phyloP scores from a whole-genome alignment of 2,797 vertebrate genomes.

The Galagoides demidoff region DNA sequence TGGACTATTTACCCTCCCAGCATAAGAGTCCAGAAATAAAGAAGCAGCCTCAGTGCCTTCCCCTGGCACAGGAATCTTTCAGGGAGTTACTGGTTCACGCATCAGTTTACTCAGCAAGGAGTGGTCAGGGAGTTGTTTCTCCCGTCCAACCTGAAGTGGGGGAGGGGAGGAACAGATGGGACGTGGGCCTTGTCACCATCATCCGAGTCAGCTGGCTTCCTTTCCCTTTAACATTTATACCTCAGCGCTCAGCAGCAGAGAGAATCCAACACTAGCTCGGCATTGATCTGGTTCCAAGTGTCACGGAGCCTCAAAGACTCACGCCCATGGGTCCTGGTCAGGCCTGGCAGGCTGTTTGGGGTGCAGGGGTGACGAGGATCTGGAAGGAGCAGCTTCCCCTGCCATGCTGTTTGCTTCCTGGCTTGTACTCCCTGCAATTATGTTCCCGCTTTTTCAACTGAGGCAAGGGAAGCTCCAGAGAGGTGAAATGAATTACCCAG shows the following conservation, averaged over 20 bases:
- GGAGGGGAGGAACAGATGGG: constrained; percentile 35
- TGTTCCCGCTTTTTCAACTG: not conserved
- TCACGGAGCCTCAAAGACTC: too few species aligned
- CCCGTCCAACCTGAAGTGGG: not conserved
- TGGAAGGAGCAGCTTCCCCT: not conserved
- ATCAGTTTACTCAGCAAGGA: not conserved
- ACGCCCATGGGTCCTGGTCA: not conserved
- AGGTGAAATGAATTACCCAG: not conserved
- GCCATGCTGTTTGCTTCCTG: not conserved
- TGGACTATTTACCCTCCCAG: not conserved
- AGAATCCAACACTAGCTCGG: not conserved
- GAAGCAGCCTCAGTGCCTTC: not conserved
- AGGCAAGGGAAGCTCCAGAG: not conserved
- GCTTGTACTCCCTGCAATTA: not conserved
- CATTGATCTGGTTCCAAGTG: not conserved
- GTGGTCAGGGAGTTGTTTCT: not conserved
- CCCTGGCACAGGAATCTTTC: not conserved
- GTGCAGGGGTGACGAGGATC: not conserved
- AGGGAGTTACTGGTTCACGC: not conserved
- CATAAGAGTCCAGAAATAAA: not conserved
- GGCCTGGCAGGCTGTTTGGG: not conserved
- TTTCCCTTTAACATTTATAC: not conserved
- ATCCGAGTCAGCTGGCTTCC: not conserved
- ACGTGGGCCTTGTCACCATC: not conserved
- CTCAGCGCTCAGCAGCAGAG: not conserved